phyloP scores from a whole-genome alignment of 2,888 invertebrate species.

The Philonicus albiceps region DNA sequence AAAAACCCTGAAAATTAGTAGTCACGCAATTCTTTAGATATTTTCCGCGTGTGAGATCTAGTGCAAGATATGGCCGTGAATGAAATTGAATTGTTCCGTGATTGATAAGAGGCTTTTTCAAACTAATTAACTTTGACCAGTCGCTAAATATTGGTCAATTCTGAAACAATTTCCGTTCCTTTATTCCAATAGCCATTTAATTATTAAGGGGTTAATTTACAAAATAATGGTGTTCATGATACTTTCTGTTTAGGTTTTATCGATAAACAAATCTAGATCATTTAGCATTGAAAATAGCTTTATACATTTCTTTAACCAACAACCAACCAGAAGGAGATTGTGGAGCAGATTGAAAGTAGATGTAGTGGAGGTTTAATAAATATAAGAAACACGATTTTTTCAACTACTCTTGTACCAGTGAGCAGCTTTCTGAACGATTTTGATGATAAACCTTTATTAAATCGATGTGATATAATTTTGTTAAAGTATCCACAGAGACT shows the following conservation, averaged over 20 bases:
- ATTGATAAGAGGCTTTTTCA: neutral
- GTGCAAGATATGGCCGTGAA: neutral
- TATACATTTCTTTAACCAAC: neutral
- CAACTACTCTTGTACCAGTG: too few species aligned
- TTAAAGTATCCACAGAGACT: too few species aligned
- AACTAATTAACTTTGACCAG: neutral
- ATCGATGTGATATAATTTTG: too few species aligned
- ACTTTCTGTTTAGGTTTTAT: neutral
- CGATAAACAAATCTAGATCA: neutral
- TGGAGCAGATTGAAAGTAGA: too few species aligned
- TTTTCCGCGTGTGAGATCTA: neutral
- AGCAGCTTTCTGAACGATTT: too few species aligned
- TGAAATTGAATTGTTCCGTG: constrained; percentile 30
- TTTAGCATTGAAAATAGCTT: neutral
- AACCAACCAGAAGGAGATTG: too few species aligned
- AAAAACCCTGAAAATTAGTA: neutral
- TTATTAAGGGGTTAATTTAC: neutral
- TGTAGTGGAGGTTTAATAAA: too few species aligned
- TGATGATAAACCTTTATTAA: too few species aligned
- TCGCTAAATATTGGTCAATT: neutral
- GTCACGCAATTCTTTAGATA: constrained; percentile 5
- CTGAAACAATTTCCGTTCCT: neutral
- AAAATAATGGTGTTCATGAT: neutral
- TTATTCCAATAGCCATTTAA: neutral
- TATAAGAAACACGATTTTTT: too few species aligned